Evolutionary conservation across 2,888 invertebrate species (phyloP), one percentile per base, ranked within the genome.

Genomic region (Heliconius erato): DNA sequence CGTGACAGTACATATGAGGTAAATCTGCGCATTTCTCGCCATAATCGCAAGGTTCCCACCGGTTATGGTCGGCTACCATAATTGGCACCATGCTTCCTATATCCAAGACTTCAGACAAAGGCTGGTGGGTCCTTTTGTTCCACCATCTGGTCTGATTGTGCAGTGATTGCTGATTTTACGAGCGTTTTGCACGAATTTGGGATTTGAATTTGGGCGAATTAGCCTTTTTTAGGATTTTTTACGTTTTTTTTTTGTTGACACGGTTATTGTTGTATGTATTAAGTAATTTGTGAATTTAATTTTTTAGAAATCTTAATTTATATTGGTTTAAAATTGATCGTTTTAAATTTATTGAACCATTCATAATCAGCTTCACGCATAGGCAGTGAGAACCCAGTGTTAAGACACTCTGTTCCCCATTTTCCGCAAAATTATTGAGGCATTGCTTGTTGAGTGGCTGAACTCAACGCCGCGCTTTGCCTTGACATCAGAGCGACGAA

Each of bases 21-120:
- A 69, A 79, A 83, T 84, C 79, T 85, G 84, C 86, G 86, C 87
- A 86, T 86, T 85, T 83, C 85, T 84, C 84, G 84, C 78, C 83
- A 85, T 84, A 84, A 80, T 59, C 74, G 83, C 84, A 86, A 85
- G 83, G 83, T 74, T 78, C 68, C 63, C 71, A 69, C 83, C 74
- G 9, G 65, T 74, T 80, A 84, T 82, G 84, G 84, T 74, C 65
- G 83, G 79, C 14, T 82, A 40, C 80, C 85, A 84, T 87, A 87
- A 79, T 84, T 74, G 85, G 71, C 7, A 76, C 82, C 80, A 84
- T 82, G 84, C 88, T 88, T 88, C 88, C 88, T 87, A 86, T 85
- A 87, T 85, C 78, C 83, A 80, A 68, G 69, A 68, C 76, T 32
- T 68, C 35, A 28, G 81, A 81, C 81, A 81, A 81, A 77, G 74